Evolutionary conservation across 2,797 vertebrate species (phyloP).

Genomic region (Poeciliopsis paucimaculata): DNA sequence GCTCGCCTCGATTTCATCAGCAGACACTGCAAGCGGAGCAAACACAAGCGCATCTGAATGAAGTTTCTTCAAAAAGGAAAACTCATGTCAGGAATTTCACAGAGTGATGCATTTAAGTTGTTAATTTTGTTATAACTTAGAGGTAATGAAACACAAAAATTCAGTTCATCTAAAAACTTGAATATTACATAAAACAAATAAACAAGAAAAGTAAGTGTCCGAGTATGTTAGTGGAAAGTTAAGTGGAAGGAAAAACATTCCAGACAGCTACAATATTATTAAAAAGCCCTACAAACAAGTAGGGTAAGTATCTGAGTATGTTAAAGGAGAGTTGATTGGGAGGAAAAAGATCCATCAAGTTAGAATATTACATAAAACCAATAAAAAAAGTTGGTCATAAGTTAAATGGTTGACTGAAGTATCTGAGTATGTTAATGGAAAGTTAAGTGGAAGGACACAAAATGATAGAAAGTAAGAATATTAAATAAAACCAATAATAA

Average conservation of each 20-base stretch:
- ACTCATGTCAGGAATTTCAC: neutral
- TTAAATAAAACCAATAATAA: too few species aligned
- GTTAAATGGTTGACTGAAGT: too few species aligned
- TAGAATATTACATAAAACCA: neutral
- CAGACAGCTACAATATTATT: too few species aligned
- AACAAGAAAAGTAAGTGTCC: neutral
- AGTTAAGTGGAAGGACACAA: too few species aligned
- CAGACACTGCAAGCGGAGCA: constrained; percentile 55
- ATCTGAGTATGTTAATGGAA: too few species aligned
- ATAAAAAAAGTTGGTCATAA: neutral
- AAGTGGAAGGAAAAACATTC: neutral
- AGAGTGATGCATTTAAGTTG: neutral
- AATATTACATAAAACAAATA: neutral
- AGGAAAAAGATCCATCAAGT: too few species aligned
- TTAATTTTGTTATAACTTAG: neutral
- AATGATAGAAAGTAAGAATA: too few species aligned
- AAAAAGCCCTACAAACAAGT: too few species aligned
- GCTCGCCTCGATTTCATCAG: constrained; percentile 58
- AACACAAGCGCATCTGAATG: neutral
- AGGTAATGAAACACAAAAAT: neutral
- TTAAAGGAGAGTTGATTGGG: too few species aligned
- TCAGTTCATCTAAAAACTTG: neutral
- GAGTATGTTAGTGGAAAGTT: neutral
- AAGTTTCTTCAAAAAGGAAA: neutral
- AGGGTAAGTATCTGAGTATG: too few species aligned